Evolutionary conservation across 2,113 vertebrate genomes (phyloP), one percentile per base, ranked within the genome.

Genomic region (rabbit (Oryctolagus cuniculus)): DNA sequence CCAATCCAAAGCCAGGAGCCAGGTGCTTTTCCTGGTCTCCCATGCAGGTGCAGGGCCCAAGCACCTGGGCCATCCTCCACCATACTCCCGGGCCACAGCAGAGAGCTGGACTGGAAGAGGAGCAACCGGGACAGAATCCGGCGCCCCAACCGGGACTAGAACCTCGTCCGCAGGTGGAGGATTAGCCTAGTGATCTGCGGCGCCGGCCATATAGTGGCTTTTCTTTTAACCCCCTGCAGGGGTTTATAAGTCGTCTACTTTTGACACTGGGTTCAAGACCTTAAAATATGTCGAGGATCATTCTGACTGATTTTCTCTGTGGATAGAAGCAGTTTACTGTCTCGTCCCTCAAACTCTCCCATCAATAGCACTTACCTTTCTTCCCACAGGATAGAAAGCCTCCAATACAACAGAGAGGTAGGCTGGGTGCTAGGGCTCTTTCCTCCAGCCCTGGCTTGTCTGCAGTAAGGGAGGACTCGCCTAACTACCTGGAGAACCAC

Each of bases 181-280:
- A 44, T 44, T 44, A 44, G 44, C 44, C 44, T 44, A 44, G 44
- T 44, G 44, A 44, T 6, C 44, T 44, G 44, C 44, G 7, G 44
- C 44, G 44, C 44, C 6, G 7, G 44, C 44, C 6, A 44, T 44
- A 44, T 44, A 44, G 44, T 44, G 44, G 44, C 44, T 44, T 93
- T 94, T 95, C 79, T 94, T 93, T 75, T 75, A 84, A 90, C 10
- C 44, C 44, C 74, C 36, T 89, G 27, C 17, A 74, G 72, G 53
- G 24, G 21, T 82, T 95, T 83, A 74, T 89, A 4, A 94, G 84
- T 77, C 83, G 53, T 64, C 91, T 86, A 17, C 69, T 36, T 95
- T 96, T 92, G 70, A 27, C 80, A 29, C 80, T 91, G 77, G 34
- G 19, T 63, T 96, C 87, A 96, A 82, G 36, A 19, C 78, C 64